Percentiles rank a stretch among this genome's conserved stretches.
phyloP scores from a whole-genome alignment of 2,113 vertebrate species.

The Nettapus auritus region DNA sequence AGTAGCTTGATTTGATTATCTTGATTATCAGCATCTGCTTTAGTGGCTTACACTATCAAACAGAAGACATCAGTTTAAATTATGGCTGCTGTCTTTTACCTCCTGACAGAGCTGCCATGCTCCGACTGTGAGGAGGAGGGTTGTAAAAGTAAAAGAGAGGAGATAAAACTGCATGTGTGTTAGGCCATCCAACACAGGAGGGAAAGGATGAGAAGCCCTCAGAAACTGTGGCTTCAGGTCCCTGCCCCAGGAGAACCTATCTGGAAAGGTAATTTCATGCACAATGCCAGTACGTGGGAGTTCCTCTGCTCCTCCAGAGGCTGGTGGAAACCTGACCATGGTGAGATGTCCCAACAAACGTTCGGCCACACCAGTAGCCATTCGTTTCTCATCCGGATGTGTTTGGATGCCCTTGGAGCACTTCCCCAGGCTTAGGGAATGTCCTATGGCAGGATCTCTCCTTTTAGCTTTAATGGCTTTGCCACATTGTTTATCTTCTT shows the following conservation, averaged over 20 bases:
- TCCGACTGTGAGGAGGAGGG: neutral
- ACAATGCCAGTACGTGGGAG: fast-evolving
- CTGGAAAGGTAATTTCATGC: neutral
- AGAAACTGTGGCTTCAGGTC: neutral
- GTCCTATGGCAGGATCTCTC: neutral
- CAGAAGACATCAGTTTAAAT: slow-evolving; percentile 23
- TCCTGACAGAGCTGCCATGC: slow-evolving; percentile 17
- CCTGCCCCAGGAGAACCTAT: neutral
- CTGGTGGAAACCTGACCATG: neutral
- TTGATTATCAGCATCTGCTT: slow-evolving; percentile 59
- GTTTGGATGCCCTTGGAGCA: neutral
- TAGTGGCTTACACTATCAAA: neutral
- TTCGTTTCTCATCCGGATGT: neutral
- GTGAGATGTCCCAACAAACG: neutral
- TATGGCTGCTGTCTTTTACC: neutral
- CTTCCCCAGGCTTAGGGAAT: neutral
- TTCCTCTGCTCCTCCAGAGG: neutral
- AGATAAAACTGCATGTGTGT: neutral
- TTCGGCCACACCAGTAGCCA: neutral
- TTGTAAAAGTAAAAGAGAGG: neutral
- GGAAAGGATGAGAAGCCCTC: neutral
- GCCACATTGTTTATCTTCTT: neutral
- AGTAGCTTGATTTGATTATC: slow-evolving; percentile 12
- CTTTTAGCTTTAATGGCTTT: neutral
- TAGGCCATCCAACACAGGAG: fast-evolving